Conservation (phyloP, 53 echinoderm and acorn worm species). For the Temnopleurus reevesii region DNA sequence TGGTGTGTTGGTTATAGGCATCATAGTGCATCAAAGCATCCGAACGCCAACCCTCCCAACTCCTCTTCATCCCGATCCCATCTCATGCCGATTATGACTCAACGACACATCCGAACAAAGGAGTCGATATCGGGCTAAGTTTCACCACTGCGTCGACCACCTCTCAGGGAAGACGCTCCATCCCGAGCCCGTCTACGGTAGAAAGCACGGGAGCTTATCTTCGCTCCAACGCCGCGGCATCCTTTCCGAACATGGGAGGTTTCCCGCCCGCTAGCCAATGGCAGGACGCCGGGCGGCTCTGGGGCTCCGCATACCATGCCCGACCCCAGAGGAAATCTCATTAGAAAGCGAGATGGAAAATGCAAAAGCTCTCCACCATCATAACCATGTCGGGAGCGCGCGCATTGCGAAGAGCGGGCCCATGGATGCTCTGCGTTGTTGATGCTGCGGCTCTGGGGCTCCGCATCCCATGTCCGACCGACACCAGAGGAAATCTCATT, state of each 20-base stretch:
- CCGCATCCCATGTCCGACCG: too few relatives aligned
- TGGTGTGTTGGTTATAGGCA: too few relatives aligned
- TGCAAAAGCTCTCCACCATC: conserved; percentile 24
- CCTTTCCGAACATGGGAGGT: background rate
- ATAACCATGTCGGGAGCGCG: background rate
- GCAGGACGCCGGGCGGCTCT: conserved; percentile 30
- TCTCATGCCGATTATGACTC: conserved; percentile 10
- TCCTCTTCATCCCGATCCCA: background rate
- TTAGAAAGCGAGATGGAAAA: conserved; percentile 34
- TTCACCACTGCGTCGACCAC: background rate
- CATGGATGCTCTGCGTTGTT: conserved; percentile 13
- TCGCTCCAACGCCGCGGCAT: background rate
- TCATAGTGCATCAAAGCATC: too few relatives aligned
- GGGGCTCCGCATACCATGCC: too few relatives aligned
- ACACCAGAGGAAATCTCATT: conserved; percentile 15
- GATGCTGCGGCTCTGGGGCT: too few relatives aligned
- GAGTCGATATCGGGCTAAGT: conserved; percentile 6
- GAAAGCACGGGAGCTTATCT: conserved; percentile 1
- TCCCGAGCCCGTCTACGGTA: background rate
- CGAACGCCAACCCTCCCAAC: too few relatives aligned
- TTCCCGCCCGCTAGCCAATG: background rate
- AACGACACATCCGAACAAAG: conserved; percentile 22
- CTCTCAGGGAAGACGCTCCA: background rate
- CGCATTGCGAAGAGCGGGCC: background rate
- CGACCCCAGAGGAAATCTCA: conserved; percentile 1